These are phyloP conservation scores for Cochlearius cochlearius DNA, from an alignment of 2,113 vertebrate species.

Conservation along the genomic window DNA sequence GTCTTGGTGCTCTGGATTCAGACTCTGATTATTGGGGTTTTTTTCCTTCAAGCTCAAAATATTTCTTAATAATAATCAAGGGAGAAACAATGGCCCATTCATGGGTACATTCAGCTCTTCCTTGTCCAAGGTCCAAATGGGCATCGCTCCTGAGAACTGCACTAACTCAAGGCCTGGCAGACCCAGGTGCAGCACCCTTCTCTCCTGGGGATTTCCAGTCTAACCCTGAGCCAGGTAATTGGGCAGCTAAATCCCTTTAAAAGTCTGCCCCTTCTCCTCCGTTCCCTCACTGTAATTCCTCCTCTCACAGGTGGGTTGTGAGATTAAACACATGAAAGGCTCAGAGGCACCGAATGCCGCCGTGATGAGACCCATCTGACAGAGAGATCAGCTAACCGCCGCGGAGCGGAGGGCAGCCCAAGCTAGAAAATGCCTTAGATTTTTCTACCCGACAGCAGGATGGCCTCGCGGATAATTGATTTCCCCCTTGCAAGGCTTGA, in stretches of 20 bases:
- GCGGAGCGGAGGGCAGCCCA: not conserved
- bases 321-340: constrained; percentile 65
- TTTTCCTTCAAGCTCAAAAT: not conserved
- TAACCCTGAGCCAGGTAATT: constrained; percentile 41
- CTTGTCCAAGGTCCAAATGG: not conserved
- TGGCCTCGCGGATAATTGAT: constrained; percentile 40
- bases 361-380: constrained; percentile 50
- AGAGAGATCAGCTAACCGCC: constrained; percentile 9
- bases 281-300: constrained; percentile 20
- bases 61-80: not conserved
- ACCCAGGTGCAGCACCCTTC: not conserved
- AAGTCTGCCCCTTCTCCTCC: constrained; percentile 41
- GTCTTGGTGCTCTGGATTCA: not conserved
- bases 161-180: not conserved
- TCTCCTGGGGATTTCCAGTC: constrained; percentile 36
- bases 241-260: constrained; percentile 57
- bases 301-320: constrained; percentile 51
- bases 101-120: not conserved
- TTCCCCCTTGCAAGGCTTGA: not conserved
- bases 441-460: constrained; percentile 19
- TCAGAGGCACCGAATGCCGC: not conserved
- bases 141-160: not conserved
- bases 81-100: constrained; percentile 14
- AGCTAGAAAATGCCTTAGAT: constrained; percentile 41
- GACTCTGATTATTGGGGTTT: not conserved